Evolutionary conservation across 2,888 invertebrate species (phyloP).

Genomic region (Agonopterix arenella): DNA sequence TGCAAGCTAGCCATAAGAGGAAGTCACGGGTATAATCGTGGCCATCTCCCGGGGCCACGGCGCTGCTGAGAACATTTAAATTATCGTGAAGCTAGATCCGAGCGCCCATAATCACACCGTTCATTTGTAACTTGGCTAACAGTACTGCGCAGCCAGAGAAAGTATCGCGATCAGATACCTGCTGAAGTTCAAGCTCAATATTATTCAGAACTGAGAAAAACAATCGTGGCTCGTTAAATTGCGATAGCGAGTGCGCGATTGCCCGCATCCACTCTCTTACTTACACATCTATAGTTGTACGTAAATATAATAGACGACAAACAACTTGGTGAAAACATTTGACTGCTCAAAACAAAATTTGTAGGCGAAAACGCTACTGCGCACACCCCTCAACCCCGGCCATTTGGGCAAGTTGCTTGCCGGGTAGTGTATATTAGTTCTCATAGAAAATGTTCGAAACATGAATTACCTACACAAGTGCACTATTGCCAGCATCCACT

Average conservation of each 20-base stretch:
- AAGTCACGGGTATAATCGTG: conserved; percentile 62
- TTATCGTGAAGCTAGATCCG: conserved; percentile 70
- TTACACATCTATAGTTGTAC: conserved; percentile 9
- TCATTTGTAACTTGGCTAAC: conserved; percentile 71
- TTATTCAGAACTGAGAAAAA: conserved; percentile 75
- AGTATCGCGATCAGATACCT: conserved; percentile 70
- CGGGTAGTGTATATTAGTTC: too few species aligned
- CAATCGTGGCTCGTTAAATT: conserved; percentile 74
- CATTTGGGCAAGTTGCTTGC: too few species aligned
- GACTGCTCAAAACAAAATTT: background rate
- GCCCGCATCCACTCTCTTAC: conserved; percentile 46
- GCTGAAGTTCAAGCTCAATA: conserved; percentile 55
- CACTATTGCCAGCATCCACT: too few species aligned
- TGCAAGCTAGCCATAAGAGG: conserved; percentile 60
- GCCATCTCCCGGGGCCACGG: conserved; percentile 48
- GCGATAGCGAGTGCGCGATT: conserved; percentile 63
- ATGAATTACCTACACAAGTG: too few species aligned
- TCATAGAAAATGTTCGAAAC: too few species aligned
- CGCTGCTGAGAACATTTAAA: conserved; percentile 69
- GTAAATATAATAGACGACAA: conserved; percentile 6
- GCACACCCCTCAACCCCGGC: too few species aligned
- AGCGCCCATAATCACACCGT: conserved; percentile 69
- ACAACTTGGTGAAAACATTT: conserved; percentile 6
- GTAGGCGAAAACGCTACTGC: too few species aligned
- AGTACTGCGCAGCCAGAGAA: conserved; percentile 59